These are phyloP conservation scores for Eptatretus atami DNA, from an alignment of 2,797 vertebrate species.

Conservation along the genomic window DNA sequence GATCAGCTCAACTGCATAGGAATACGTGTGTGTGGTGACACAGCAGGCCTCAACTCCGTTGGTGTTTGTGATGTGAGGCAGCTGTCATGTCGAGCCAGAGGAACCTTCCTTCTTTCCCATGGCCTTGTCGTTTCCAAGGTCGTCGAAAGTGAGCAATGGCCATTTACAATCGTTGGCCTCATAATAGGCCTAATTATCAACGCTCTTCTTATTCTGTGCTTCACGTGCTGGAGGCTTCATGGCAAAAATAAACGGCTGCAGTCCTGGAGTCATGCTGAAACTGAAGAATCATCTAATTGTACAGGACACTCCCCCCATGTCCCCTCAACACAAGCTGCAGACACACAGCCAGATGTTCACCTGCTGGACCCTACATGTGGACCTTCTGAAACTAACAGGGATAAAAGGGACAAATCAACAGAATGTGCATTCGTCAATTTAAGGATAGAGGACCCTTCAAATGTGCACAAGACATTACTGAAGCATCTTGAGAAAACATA, in stretches of 20 bases:
- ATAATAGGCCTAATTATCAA: not conserved
- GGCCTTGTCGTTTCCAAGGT: not conserved
- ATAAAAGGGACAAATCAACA: not conserved
- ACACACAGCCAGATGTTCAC: too few relatives aligned
- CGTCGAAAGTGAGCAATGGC: not conserved
- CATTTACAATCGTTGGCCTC: not conserved
- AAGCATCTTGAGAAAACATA: not conserved
- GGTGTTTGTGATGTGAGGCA: conserved; percentile 2
- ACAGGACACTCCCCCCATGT: too few relatives aligned
- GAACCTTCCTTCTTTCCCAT: not conserved
- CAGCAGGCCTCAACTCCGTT: not conserved
- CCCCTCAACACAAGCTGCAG: too few relatives aligned
- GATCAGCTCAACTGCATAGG: conserved; percentile 1
- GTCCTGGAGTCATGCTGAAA: too few relatives aligned
- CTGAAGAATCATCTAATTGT: too few relatives aligned
- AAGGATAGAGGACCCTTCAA: not conserved
- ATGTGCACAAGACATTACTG: not conserved
- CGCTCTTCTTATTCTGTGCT: conserved; percentile 1
- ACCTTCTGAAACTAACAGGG: too few relatives aligned
- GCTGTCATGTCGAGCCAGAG: conserved; percentile 2
- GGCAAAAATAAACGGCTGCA: not conserved
- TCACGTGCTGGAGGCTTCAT: conserved; percentile 1
- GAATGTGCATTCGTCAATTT: not conserved
- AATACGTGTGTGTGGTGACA: not conserved
- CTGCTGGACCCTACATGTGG: too few relatives aligned